A percentile compares a stretch with the other conserved stretches of the same genome.
These are phyloP conservation scores for Rhinogobio ventralis DNA, from an alignment of 2,797 vertebrate genomes.

Conservation along the genomic window DNA sequence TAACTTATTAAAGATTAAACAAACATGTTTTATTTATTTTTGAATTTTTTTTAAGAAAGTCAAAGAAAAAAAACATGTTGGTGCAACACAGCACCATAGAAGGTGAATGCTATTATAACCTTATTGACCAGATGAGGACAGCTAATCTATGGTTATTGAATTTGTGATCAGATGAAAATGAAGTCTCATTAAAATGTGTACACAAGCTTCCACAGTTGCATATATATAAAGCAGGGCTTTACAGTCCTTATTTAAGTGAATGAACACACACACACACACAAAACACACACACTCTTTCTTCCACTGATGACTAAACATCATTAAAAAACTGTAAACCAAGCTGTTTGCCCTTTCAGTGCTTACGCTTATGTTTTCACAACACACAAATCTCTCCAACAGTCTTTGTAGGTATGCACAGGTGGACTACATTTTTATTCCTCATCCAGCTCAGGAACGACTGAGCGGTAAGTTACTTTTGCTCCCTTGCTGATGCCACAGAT, in stretches of 20 bases:
- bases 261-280: background rate
- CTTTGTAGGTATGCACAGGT: constrained; percentile 24
- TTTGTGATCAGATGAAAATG: constrained; percentile 29
- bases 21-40: too few species aligned
- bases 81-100: background rate
- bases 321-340: constrained; percentile 55
- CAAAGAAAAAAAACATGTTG: background rate
- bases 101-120: constrained; percentile 9
- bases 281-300: background rate
- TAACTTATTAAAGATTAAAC: too few species aligned
- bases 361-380: background rate
- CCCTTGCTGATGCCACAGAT: constrained; percentile 41
- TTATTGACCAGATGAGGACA: background rate
- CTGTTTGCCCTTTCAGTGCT: constrained; percentile 13
- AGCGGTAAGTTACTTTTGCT: background rate
- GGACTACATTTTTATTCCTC: background rate
- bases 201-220: constrained; percentile 2
- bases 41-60: too few species aligned
- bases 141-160: constrained; percentile 40
- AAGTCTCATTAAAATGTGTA: constrained; percentile 13
- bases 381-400: constrained; percentile 13
- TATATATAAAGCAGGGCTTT: background rate
- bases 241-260: background rate
- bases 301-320: constrained; percentile 51
- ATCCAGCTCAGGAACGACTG: background rate